phyloP scores from a whole-genome alignment of 2,113 vertebrate genomes.

The Myanophis thanlyinensis region DNA sequence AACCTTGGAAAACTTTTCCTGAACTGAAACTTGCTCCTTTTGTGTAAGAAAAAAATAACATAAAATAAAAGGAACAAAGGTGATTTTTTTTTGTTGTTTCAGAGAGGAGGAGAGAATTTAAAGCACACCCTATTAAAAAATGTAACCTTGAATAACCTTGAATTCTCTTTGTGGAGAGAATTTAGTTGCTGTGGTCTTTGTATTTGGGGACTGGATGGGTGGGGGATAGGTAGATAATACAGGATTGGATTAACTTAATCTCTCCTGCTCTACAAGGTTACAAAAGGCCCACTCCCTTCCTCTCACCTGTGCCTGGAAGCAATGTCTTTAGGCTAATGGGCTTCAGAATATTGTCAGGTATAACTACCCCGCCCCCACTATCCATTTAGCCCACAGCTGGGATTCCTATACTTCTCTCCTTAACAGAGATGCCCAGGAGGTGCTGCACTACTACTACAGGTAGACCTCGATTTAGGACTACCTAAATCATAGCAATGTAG shows the following conservation, averaged over 20 bases:
- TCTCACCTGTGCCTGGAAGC: background rate
- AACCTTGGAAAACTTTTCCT: background rate
- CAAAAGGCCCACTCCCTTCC: background rate
- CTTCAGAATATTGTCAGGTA: background rate
- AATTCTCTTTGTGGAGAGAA: no score
- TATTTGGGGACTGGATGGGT: background rate
- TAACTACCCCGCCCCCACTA: rapidly evolving
- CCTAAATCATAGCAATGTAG: no score
- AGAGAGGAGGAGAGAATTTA: background rate
- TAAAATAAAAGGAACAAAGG: background rate
- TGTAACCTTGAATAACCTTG: background rate
- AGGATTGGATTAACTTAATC: background rate
- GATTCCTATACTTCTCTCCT: background rate
- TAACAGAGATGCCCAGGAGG: background rate
- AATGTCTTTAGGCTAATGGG: background rate
- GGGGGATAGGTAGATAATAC: background rate
- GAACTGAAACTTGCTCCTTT: background rate
- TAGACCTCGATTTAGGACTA: background rate
- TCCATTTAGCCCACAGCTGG: background rate
- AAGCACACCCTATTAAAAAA: background rate
- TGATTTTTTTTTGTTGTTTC: background rate
- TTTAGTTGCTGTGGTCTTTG: background rate
- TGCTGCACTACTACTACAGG: background rate
- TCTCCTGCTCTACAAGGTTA: background rate
- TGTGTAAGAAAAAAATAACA: background rate